These are phyloP conservation scores for Isichthys henryi DNA, from an alignment of 2,113 vertebrate genomes.

Conservation along the genomic window DNA sequence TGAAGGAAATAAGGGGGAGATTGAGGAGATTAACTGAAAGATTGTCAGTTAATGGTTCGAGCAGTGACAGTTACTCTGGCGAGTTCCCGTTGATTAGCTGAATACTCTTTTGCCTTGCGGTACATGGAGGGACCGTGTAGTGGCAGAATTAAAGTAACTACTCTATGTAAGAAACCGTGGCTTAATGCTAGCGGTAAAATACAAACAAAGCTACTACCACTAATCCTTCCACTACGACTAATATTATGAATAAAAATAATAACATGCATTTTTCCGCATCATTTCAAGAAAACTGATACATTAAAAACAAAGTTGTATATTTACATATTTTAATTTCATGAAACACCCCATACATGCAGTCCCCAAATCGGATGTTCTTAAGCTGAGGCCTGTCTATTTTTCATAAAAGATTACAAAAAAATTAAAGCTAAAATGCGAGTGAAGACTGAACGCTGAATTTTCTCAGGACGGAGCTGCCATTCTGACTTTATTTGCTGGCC, in stretches of 20 bases:
- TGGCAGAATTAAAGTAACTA: not conserved
- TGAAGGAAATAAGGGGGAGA: slow-evolving; percentile 39
- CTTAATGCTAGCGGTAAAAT: not conserved
- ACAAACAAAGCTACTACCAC: not conserved
- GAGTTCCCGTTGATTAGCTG: slow-evolving; percentile 24
- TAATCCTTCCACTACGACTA: not conserved
- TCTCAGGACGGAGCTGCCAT: not conserved
- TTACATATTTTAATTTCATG: not conserved
- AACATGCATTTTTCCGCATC: not conserved
- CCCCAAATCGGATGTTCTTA: not conserved
- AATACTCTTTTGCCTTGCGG: not conserved
- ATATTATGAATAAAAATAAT: not conserved
- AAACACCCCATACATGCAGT: not conserved
- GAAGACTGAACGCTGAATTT: not conserved
- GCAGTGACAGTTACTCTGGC: slow-evolving; percentile 12
- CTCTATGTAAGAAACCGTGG: not conserved
- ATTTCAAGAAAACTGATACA: not conserved
- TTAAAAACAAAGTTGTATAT: not conserved
- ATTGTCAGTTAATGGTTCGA: slow-evolving; percentile 37
- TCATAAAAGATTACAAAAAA: not conserved
- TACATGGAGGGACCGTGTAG: not conserved
- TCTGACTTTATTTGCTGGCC: not conserved
- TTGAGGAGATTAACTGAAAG: slow-evolving; percentile 41
- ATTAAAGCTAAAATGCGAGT: not conserved
- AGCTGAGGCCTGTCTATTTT: not conserved